Conservation (phyloP, 2,113 vertebrate species). For the Corvus cornix region DNA sequence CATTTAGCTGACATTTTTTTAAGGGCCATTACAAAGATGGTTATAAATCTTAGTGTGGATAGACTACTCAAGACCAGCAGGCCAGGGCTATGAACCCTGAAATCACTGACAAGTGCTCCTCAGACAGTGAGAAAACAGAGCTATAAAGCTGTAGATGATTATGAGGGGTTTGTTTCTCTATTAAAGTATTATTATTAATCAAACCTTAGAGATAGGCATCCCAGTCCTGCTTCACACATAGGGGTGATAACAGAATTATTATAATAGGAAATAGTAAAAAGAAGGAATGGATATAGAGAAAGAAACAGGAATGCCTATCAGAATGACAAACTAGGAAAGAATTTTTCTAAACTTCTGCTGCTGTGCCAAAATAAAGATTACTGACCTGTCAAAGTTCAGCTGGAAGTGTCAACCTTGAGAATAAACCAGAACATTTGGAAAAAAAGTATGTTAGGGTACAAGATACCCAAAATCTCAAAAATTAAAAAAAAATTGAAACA, state of each 20-base stretch:
- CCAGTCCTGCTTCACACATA: background rate
- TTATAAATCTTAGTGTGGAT: background rate
- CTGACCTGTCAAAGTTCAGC: background rate
- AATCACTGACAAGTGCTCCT: background rate
- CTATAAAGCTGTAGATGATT: background rate
- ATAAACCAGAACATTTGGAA: background rate
- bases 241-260: background rate
- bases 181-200: background rate
- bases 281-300: background rate
- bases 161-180: background rate
- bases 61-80: background rate
- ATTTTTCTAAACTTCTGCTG: background rate
- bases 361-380: background rate
- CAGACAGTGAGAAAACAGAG: background rate
- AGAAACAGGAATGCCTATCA: background rate
- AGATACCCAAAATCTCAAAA: background rate
- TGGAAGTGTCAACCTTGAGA: background rate
- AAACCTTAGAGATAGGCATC: background rate
- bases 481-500: background rate
- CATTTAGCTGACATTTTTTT: background rate
- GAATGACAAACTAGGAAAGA: background rate
- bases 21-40: background rate
- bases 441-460: background rate
- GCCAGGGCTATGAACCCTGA: background rate
- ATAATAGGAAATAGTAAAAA: background rate